A percentile compares a stretch with the other conserved stretches of the same genome.
Conservation (phyloP, 1,140 invertebrate genomes). For the Drosophila santomea region DNA sequence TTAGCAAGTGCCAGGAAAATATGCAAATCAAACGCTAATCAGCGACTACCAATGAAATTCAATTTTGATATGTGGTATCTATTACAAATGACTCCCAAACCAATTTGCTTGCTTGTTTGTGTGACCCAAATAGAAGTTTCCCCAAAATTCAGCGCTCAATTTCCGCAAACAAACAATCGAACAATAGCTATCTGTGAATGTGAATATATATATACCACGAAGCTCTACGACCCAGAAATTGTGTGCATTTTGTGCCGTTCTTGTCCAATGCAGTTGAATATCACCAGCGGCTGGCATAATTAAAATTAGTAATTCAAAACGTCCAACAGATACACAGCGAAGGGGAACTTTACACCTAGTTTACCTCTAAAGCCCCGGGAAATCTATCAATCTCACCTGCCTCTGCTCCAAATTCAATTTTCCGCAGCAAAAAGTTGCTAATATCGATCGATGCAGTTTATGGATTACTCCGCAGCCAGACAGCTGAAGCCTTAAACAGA, state of each 20-base stretch:
- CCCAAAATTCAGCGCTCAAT: constrained; percentile 51
- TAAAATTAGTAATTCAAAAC: constrained; percentile 71
- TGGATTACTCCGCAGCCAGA: constrained; percentile 24
- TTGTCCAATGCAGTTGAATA: neutral
- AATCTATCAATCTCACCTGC: constrained; percentile 23
- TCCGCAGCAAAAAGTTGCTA: constrained; percentile 19
- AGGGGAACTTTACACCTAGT: neutral
- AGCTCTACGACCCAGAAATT: constrained; percentile 13
- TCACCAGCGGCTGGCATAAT: constrained; percentile 26
- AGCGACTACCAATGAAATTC: constrained; percentile 22
- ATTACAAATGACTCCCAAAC: constrained; percentile 29
- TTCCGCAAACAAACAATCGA: constrained; percentile 62
- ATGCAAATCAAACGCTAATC: constrained; percentile 47
- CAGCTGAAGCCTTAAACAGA: constrained; percentile 28
- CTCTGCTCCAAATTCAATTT: constrained; percentile 31
- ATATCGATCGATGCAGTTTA: constrained; percentile 23
- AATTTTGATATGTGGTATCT: constrained; percentile 35
- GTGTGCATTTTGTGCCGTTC: constrained; percentile 24
- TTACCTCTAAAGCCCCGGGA: neutral
- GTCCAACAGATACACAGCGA: constrained; percentile 7
- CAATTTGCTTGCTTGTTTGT: constrained; percentile 38
- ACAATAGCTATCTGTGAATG: constrained; percentile 18
- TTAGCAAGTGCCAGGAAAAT: neutral
- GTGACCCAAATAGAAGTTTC: constrained; percentile 58
- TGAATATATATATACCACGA: neutral